These are phyloP conservation scores for Apotomis turbidana DNA, from an alignment of 2,888 invertebrate species.

Conservation along the genomic window DNA sequence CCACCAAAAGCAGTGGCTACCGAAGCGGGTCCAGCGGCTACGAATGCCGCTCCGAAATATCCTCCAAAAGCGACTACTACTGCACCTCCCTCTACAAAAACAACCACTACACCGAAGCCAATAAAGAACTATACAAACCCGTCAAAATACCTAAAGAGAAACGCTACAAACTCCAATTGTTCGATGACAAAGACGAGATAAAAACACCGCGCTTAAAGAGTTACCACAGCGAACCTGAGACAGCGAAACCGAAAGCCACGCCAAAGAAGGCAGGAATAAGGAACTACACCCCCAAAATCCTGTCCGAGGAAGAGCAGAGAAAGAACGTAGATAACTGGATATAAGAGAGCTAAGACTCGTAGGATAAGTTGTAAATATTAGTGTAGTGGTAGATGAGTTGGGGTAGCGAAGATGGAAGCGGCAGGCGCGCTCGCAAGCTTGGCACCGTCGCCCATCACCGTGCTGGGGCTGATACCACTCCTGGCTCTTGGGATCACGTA, in stretches of 20 bases:
- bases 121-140: constrained; percentile 79
- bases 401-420: constrained; percentile 73
- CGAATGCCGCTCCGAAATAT: constrained; percentile 73
- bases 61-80: constrained; percentile 73
- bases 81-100: constrained; percentile 79
- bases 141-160: constrained; percentile 80
- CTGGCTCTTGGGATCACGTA: constrained; percentile 91
- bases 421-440: constrained; percentile 82
- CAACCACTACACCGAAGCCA: constrained; percentile 78
- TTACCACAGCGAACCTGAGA: constrained; percentile 72
- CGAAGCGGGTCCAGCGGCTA: constrained; percentile 76
- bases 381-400: constrained; percentile 74
- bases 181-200: constrained; percentile 68
- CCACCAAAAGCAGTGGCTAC: constrained; percentile 78
- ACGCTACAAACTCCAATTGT: constrained; percentile 73
- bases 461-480: constrained; percentile 90
- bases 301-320: constrained; percentile 83
- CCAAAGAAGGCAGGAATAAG: constrained; percentile 85
- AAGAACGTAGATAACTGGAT: constrained; percentile 87
- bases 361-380: constrained; percentile 79
- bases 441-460: constrained; percentile 85
- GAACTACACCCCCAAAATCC: constrained; percentile 89
- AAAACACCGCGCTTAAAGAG: constrained; percentile 68
- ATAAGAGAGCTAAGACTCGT: constrained; percentile 77
- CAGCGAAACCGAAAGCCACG: constrained; percentile 72